A percentile compares a stretch with the other conserved stretches of the same genome.
Conservation (phyloP, 1,140 invertebrate species). For the Drosophila bifasciata region DNA sequence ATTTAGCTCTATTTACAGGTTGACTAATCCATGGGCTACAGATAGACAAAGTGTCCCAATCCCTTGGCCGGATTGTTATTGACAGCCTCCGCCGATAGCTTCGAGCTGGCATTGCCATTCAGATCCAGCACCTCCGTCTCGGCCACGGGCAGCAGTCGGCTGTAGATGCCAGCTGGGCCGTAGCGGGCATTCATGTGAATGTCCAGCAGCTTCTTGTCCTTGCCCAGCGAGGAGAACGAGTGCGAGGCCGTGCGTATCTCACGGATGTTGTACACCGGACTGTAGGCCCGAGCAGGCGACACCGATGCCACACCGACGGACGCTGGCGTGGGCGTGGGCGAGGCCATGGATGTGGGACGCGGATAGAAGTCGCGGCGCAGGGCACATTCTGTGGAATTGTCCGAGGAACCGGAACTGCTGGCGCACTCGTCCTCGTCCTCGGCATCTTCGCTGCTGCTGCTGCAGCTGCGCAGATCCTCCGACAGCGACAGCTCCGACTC, state of each 20-base stretch:
- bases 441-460: slow-evolving; percentile 68
- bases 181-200: slow-evolving; percentile 75
- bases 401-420: slow-evolving; percentile 73
- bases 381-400: slow-evolving; percentile 73
- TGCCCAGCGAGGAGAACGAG: slow-evolving; percentile 82
- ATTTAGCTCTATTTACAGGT: slow-evolving; percentile 26
- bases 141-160: slow-evolving; percentile 54
- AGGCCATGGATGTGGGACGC: slow-evolving; percentile 15
- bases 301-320: background rate
- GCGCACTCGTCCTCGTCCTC: slow-evolving; percentile 71
- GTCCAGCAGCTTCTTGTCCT: slow-evolving; percentile 82
- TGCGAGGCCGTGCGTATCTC: slow-evolving; percentile 79
- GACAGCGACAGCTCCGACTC: slow-evolving; percentile 71
- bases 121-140: slow-evolving; percentile 52
- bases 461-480: slow-evolving; percentile 74
- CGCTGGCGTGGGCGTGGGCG: background rate
- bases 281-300: slow-evolving; percentile 59
- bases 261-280: slow-evolving; percentile 82
- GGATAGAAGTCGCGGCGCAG: slow-evolving; percentile 58
- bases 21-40: slow-evolving; percentile 39
- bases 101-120: slow-evolving; percentile 58
- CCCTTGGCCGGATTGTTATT: slow-evolving; percentile 83
- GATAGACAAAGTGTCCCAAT: slow-evolving; percentile 78
- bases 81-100: slow-evolving; percentile 62
- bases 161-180: slow-evolving; percentile 48